phyloP scores from a whole-genome alignment of 2,888 invertebrate species.

The Cryptosula pallasiana region DNA sequence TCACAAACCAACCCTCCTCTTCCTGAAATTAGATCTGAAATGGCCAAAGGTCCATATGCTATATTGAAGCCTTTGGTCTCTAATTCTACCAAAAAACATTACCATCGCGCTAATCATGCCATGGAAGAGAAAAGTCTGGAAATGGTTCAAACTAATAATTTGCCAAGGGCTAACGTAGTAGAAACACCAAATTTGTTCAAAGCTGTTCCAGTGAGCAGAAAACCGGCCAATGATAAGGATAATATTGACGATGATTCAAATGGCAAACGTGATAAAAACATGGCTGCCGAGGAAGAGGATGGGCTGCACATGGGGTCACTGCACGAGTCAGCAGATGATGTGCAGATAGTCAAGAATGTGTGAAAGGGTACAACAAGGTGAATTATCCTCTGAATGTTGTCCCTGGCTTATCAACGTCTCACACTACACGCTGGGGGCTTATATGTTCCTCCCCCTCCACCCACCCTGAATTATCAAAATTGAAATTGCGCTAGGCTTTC shows the following conservation, averaged over 20 bases:
- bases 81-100: background rate
- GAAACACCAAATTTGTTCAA: background rate
- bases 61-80: background rate
- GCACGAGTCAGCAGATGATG: background rate
- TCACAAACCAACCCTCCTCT: too few species aligned
- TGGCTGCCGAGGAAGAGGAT: background rate
- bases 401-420: too few species aligned
- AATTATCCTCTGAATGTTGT: too few species aligned
- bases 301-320: background rate
- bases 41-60: background rate
- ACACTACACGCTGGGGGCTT: too few species aligned
- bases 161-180: background rate
- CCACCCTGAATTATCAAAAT: too few species aligned
- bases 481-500: too few species aligned
- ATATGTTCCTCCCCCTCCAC: too few species aligned
- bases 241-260: conserved; percentile 12
- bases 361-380: too few species aligned
- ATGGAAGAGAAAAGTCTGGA: background rate
- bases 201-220: background rate
- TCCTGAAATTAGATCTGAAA: background rate
- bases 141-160: background rate
- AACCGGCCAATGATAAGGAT: background rate
- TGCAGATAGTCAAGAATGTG: background rate
- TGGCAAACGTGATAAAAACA: background rate
- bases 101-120: background rate